Base-by-base conservation (phyloP, 2,797 vertebrate genomes). In the Brachyrhaphis roseni region DNA sequence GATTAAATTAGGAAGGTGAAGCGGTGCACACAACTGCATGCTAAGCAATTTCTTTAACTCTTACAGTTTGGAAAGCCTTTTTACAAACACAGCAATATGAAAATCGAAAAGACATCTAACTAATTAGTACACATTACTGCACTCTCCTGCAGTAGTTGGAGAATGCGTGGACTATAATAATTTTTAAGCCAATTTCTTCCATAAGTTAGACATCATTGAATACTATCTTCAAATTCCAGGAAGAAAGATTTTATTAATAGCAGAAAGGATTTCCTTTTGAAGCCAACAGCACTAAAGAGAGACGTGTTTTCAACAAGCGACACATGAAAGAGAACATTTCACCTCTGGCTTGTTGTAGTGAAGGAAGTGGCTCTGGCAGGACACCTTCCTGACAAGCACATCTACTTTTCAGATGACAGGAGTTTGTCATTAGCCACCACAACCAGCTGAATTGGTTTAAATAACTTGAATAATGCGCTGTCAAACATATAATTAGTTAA, bases 1-100 rank as follows among this genome's bases (percentile, higher is more conserved):
- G 78, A 16, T 74, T 0, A 3, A 78, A 71, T 75, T 68, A 86
- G 36, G 79, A 87, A 84, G 75, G 80, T 90, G 49, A 31, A 82
- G 70, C 55, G 43, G 66, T 76, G 72, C 43, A 28, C 72, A 73
- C 20, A 45, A 8, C 16, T 70, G 23, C 51, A 28, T 59, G 41
- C 43, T 43, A 68, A 41, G 64, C 64, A 13, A 39, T 64, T 81
- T 70, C 0, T 23, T 78, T 80, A 80, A 34, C 39, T 72, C 13
- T 18, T 10, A 46, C 39, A 5, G 45, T 41, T 31, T 41, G n/a
- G 34, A 76, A 84, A 23, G 4, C 0, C n/a, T 7, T 26, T 53
- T 20, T n/a, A 7, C 36, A 83, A 55, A 59, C 23, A 72, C 10
- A 70, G 43, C 31, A 74, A 31, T 16, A 36, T 12, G 72, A 66